These are phyloP conservation scores for Lasioglossum oenotherae DNA, from an alignment of 2,888 invertebrate genomes.

Conservation along the genomic window DNA sequence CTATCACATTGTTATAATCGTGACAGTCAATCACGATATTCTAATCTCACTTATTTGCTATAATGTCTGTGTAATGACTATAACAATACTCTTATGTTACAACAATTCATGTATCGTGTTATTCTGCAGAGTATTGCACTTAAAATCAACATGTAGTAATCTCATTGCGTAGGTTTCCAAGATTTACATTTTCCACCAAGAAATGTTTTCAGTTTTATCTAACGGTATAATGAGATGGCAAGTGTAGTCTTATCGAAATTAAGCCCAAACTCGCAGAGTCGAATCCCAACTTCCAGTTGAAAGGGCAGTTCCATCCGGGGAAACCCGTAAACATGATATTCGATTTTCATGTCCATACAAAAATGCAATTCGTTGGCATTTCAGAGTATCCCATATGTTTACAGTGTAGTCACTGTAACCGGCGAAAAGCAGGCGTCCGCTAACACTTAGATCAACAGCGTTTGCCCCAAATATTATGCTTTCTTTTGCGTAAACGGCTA, in stretches of 20 bases:
- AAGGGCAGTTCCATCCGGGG: constrained; percentile 98
- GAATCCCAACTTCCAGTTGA: constrained; percentile 99
- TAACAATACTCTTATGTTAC: constrained; percentile 37
- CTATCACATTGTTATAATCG: constrained; percentile 61
- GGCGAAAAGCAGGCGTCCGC: constrained; percentile 97
- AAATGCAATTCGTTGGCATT: constrained; percentile 94
- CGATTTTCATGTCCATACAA: constrained; percentile 98
- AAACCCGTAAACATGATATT: constrained; percentile 95
- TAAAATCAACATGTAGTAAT: constrained; percentile 37
- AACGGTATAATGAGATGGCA: constrained; percentile 32
- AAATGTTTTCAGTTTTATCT: constrained; percentile 18
- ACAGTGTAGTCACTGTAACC: constrained; percentile 99
- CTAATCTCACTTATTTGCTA: constrained; percentile 36
- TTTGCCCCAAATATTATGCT: constrained; percentile 99
- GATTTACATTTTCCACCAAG: constrained; percentile 40
- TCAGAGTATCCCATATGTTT: constrained; percentile 99
- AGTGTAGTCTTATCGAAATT: constrained; percentile 44
- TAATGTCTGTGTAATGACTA: constrained; percentile 35
- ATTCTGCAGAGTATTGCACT: constrained; percentile 30
- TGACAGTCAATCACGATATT: constrained; percentile 30
- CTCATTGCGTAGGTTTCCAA: constrained; percentile 25
- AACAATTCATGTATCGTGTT: constrained; percentile 23
- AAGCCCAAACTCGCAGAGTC: constrained; percentile 90
- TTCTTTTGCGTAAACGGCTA: constrained; percentile 97
- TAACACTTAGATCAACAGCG: constrained; percentile 98